These are phyloP conservation scores for Menura novaehollandiae DNA, from an alignment of 2,113 vertebrate genomes.

Conservation along the genomic window DNA sequence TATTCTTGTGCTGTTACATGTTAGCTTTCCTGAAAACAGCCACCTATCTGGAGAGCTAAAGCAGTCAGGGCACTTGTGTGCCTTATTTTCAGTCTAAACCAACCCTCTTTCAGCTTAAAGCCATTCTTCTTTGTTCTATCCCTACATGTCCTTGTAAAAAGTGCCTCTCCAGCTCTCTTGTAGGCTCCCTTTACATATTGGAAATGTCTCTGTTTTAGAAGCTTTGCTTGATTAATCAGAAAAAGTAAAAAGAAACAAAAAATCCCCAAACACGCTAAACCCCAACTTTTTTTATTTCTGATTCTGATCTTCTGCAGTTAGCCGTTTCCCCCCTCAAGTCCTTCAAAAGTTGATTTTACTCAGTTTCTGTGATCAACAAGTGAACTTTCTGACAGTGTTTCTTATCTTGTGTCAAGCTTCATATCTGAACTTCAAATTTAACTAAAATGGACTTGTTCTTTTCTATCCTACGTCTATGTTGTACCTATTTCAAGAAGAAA, in stretches of 20 bases:
- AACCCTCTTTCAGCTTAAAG: background rate
- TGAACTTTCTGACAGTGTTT: background rate
- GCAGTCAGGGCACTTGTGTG: background rate
- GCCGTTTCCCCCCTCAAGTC: accelerated
- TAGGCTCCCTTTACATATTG: background rate
- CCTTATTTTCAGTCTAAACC: background rate
- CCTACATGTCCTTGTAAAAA: background rate
- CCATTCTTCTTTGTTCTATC: background rate
- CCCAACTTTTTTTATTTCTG: background rate
- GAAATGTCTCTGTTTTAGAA: background rate
- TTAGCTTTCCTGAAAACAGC: background rate
- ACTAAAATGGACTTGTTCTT: background rate
- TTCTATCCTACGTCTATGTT: background rate
- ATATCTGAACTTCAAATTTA: background rate
- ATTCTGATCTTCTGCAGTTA: background rate
- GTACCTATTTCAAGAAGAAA: background rate
- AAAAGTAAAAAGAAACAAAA: background rate
- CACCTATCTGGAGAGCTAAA: background rate
- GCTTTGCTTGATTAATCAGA: background rate
- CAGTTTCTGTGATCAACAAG: background rate
- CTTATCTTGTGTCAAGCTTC: background rate
- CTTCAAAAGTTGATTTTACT: background rate
- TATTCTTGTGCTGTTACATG: background rate
- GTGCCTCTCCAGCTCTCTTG: background rate
- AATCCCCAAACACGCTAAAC: background rate